Base-by-base conservation (phyloP, 2,113 vertebrate species). In the Erythrolamprus reginae region DNA sequence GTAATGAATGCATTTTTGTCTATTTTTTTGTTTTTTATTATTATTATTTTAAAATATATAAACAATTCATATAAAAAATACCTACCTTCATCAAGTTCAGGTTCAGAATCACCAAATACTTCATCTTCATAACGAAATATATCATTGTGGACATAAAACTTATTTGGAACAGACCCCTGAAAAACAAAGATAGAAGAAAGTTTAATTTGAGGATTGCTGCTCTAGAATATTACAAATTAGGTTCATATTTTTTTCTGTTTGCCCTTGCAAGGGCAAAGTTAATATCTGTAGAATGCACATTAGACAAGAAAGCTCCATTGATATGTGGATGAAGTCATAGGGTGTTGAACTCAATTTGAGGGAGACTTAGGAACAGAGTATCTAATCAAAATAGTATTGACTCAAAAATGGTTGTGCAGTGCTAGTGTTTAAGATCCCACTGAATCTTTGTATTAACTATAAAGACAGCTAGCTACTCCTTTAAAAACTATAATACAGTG, bases 61-160 rank as follows among this genome's bases (percentile, higher is more conserved):
- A n/a, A 61, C 9, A 26, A 61, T 61, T 61, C 26, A 61, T 12
- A 61, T 28, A 9, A 65, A n/a, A 65, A 33, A n/a, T 94, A 53
- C 96, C 96, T 93, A 98, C 99, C 99, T 97, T 99, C 99, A 95
- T 98, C 99, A 90, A 99, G 97, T 94, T 99, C 99, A 91, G 98
- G 98, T 96, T 99, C 99, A 9, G 99, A 99, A 95, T 99, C 99
- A 92, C 98, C 98, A 96, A 99, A 99, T 12, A 99, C 98, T 95
- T 99, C 99, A 95, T 99, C 99, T 96, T 99, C 99, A 0, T 99
- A 99, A 90, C 99, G 98, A 96, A 99, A 99, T 96, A 99, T 99
- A 96, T 99, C 99, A 89, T 99, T 99, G 96, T 99, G 99, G 94
- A 99, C 99, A 51, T 99, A 99, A 97, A 99, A 99, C 93, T 99